These are phyloP conservation scores for Danio albolineatus DNA, from an alignment of 2,797 vertebrate genomes.

Conservation along the genomic window DNA sequence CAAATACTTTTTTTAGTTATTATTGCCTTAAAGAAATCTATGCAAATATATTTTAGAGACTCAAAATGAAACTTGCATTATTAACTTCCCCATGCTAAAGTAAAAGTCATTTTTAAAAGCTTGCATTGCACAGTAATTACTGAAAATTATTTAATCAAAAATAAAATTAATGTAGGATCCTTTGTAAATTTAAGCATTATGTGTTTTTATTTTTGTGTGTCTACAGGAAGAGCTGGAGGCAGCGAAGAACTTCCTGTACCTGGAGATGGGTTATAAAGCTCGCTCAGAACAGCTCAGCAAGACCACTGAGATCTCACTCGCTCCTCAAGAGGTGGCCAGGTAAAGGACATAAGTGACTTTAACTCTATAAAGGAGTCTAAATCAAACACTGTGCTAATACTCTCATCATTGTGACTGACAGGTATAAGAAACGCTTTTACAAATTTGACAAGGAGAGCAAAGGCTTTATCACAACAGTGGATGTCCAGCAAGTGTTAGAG, in stretches of 20 bases:
- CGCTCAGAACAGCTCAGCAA: constrained; percentile 91
- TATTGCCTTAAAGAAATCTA: not conserved
- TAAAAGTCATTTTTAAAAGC: no score
- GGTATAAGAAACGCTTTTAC: constrained; percentile 95
- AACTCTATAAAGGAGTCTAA: constrained; percentile 26
- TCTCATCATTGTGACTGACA: constrained; percentile 63
- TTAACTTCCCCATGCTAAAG: no score
- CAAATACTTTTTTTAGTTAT: not conserved
- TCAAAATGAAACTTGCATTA: no score
- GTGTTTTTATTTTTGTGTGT: constrained; percentile 15
- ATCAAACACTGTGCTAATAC: constrained; percentile 12
- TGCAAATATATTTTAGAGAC: no score
- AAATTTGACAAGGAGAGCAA: constrained; percentile 96
- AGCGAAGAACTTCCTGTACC: constrained; percentile 89
- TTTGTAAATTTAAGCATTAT: no score
- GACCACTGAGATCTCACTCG: constrained; percentile 88
- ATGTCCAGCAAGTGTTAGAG: constrained; percentile 91
- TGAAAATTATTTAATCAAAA: no score
- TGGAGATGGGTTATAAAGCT: constrained; percentile 97
- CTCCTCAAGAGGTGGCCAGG: constrained; percentile 87
- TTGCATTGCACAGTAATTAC: no score
- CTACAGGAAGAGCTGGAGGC: constrained; percentile 87
- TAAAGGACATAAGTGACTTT: constrained; percentile 60
- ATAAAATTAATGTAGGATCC: no score
- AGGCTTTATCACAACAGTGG: constrained; percentile 95